Percentiles rank a stretch among this genome's conserved stretches.
Conservation (phyloP, 1,140 invertebrate genomes). For the Microplitis demolitor region DNA sequence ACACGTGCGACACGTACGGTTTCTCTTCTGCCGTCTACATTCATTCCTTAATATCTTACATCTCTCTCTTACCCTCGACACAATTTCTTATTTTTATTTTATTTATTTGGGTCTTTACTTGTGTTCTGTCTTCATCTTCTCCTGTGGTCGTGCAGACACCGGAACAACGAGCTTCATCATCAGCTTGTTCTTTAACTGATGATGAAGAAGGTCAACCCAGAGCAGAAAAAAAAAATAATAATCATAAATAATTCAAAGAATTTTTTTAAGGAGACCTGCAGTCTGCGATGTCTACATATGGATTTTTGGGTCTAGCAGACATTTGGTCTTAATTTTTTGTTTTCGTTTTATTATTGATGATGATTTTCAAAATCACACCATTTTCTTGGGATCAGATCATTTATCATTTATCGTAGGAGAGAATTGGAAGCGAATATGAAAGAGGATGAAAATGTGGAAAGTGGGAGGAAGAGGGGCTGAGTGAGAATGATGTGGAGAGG, state of each 20-base stretch:
- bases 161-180: constrained; percentile 22
- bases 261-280: constrained; percentile 39
- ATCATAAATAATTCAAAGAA: constrained; percentile 30
- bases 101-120: not conserved
- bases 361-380: too few species aligned
- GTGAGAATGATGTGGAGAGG: not conserved
- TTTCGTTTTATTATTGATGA: too few species aligned
- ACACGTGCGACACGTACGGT: constrained; percentile 48
- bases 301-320: too few species aligned
- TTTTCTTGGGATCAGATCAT: too few species aligned
- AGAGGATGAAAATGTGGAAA: not conserved
- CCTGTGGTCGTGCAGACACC: constrained; percentile 23
- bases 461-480: not conserved
- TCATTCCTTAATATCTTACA: not conserved
- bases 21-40: constrained; percentile 8
- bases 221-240: too few species aligned
- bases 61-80: not conserved
- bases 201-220: not conserved
- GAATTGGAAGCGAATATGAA: too few species aligned
- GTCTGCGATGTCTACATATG: constrained; percentile 32
- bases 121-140: constrained; percentile 12
- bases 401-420: too few species aligned
- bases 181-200: constrained; percentile 10
- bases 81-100: not conserved
- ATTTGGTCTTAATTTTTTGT: too few species aligned